Percentiles rank a stretch among this genome's conserved stretches.
These are phyloP conservation scores for Aquatica leii DNA, from an alignment of 2,888 invertebrate species.

Conservation along the genomic window DNA sequence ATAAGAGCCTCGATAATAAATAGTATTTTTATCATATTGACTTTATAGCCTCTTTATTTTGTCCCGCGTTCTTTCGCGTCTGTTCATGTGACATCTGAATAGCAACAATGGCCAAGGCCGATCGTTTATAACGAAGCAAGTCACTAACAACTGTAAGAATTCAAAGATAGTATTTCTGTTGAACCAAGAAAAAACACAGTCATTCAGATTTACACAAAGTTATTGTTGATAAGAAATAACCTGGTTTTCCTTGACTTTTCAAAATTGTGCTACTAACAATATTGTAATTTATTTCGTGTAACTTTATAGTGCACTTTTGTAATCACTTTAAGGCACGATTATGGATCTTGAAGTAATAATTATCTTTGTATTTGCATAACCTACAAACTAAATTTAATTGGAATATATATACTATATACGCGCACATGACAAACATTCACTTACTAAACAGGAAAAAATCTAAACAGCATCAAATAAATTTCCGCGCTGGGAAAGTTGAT, in stretches of 20 bases:
- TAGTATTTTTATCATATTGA: slow-evolving; percentile 56
- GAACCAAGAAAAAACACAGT: not conserved
- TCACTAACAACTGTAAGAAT: slow-evolving; percentile 26
- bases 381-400: slow-evolving; percentile 9
- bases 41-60: slow-evolving; percentile 56
- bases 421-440: slow-evolving; percentile 8
- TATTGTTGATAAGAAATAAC: slow-evolving; percentile 14
- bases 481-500: not conserved
- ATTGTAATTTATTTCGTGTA: slow-evolving; percentile 6
- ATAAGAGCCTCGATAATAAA: slow-evolving; percentile 53
- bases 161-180: slow-evolving; percentile 30
- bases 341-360: slow-evolving; percentile 12
- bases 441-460: not conserved
- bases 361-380: slow-evolving; percentile 13
- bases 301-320: slow-evolving; percentile 11
- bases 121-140: slow-evolving; percentile 46
- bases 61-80: slow-evolving; percentile 49
- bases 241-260: slow-evolving; percentile 14
- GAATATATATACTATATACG: not conserved
- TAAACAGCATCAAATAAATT: not conserved
- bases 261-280: slow-evolving; percentile 15
- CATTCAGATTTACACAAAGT: slow-evolving; percentile 22
- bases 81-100: slow-evolving; percentile 55
- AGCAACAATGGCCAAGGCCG: slow-evolving; percentile 56
- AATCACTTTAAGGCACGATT: slow-evolving; percentile 9